These are phyloP conservation scores for Pedicia rivosa DNA, from an alignment of 2,888 invertebrate species.

Conservation along the genomic window DNA sequence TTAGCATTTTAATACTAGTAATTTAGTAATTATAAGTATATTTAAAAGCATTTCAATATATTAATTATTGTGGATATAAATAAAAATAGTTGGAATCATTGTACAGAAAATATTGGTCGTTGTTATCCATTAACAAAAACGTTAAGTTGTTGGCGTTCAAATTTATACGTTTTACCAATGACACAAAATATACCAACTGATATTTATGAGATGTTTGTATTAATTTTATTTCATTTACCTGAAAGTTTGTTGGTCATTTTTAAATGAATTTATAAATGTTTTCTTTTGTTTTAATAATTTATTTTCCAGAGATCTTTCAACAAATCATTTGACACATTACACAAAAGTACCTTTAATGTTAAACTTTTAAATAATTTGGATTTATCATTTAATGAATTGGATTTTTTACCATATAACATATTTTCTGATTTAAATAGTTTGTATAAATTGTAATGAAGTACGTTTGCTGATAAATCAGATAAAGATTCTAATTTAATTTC, in stretches of 20 bases:
- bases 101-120: constrained; percentile 44
- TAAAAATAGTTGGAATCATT: constrained; percentile 38
- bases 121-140: constrained; percentile 46
- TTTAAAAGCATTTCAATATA: too few species aligned
- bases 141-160: constrained; percentile 45
- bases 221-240: not conserved
- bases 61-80: constrained; percentile 33
- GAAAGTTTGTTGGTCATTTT: too few species aligned
- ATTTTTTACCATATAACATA: constrained; percentile 40
- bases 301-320: constrained; percentile 43
- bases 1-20: too few species aligned
- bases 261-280: too few species aligned
- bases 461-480: too few species aligned
- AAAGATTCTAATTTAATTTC: too few species aligned
- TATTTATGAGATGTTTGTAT: constrained; percentile 39
- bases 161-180: constrained; percentile 37
- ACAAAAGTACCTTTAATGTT: constrained; percentile 46
- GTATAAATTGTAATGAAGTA: constrained; percentile 42
- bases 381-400: constrained; percentile 48
- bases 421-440: constrained; percentile 42
- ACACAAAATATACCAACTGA: constrained; percentile 44
- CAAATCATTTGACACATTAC: constrained; percentile 47
- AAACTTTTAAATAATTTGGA: constrained; percentile 41
- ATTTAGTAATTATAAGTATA: too few species aligned
- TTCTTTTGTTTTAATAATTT: too few species aligned